phyloP scores from a whole-genome alignment of 2,113 vertebrate genomes.

The Desmodus rotundus region DNA sequence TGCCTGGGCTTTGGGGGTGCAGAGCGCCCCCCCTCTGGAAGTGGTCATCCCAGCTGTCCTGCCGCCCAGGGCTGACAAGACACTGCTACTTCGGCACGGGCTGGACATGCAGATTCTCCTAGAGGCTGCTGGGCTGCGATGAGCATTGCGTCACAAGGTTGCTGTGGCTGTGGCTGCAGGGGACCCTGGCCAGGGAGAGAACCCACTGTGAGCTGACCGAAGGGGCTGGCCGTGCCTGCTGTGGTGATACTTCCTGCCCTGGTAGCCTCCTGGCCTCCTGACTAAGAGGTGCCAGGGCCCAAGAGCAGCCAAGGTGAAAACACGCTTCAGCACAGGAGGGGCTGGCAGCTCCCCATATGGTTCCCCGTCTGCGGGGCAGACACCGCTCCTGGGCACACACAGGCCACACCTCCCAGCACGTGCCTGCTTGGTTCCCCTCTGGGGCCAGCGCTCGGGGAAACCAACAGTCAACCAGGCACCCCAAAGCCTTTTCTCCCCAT shows the following conservation, averaged over 20 bases:
- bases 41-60: neutral
- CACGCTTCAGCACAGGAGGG: fast-evolving
- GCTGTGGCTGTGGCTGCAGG: fast-evolving
- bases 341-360: fast-evolving
- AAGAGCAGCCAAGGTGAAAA: neutral
- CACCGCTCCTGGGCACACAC: neutral
- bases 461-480: neutral
- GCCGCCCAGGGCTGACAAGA: fast-evolving
- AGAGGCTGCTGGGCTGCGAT: neutral
- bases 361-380: too few species aligned
- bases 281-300: fast-evolving
- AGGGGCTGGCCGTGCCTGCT: fast-evolving
- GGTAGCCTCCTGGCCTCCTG: neutral
- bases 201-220: neutral
- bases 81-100: fast-evolving
- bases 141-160: fast-evolving
- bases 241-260: neutral
- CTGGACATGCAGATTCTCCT: neutral
- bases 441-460: neutral
- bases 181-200: fast-evolving
- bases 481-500: neutral
- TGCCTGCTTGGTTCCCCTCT: neutral
- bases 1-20: neutral
- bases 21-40: neutral
- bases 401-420: neutral